Conservation (phyloP, 1,140 invertebrate species). For the Sycophila sp. region DNA sequence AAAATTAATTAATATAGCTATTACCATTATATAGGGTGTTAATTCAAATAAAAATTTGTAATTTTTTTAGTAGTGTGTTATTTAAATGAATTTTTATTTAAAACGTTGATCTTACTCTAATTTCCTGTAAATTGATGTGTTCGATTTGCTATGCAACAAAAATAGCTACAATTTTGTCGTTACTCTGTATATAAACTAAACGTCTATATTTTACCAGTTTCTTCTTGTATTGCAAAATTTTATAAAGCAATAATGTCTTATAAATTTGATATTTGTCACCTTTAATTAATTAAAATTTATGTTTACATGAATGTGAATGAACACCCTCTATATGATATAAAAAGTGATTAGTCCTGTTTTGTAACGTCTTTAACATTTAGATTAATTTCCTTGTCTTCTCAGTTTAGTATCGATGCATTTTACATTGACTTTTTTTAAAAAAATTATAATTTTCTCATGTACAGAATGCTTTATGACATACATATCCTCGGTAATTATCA, state of each 20-base stretch:
- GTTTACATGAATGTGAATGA: background rate
- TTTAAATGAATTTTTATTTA: no score
- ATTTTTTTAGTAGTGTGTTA: no score
- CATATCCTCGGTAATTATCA: no score
- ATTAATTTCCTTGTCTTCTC: conserved; percentile 32
- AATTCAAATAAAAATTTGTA: no score
- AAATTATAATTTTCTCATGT: background rate
- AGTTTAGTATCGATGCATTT: conserved; percentile 33
- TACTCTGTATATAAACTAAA: no score
- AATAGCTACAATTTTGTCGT: no score
- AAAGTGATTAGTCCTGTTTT: conserved; percentile 15
- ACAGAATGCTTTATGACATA: background rate
- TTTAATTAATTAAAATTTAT: background rate
- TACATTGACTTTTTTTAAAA: background rate
- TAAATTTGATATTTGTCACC: no score
- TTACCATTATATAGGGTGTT: conserved; percentile 27
- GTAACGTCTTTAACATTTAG: conserved; percentile 15
- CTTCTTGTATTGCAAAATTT: background rate
- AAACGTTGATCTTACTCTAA: no score
- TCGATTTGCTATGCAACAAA: no score
- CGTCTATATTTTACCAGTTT: background rate
- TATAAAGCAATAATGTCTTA: no score
- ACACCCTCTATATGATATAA: conserved; percentile 32
- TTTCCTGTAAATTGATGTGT: no score
- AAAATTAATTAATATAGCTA: conserved; percentile 13